A percentile compares a stretch with the other conserved stretches of the same genome.
Evolutionary conservation across 2,888 invertebrate species (phyloP).

Genomic region (Drosophila rubida): DNA sequence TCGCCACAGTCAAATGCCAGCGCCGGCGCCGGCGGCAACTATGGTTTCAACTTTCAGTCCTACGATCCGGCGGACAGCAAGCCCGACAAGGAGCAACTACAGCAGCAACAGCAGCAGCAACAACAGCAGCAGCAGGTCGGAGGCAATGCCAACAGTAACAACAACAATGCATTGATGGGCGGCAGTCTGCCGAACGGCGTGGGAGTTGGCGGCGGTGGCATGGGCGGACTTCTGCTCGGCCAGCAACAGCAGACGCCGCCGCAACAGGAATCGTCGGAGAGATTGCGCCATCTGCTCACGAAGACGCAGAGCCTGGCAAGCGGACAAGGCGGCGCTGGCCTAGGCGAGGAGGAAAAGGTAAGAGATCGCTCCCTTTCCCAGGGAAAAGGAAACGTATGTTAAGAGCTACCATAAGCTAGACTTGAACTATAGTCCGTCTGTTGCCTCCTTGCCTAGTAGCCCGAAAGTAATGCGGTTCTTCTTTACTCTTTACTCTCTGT

Average conservation of each 20-base stretch:
- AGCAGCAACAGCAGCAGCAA: conserved; percentile 59
- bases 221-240: conserved; percentile 69
- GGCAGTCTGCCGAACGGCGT: conserved; percentile 74
- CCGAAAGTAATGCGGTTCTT: not conserved
- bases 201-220: conserved; percentile 57
- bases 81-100: conserved; percentile 67
- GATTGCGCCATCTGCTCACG: conserved; percentile 85
- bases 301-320: conserved; percentile 76
- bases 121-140: conserved; percentile 59
- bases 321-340: conserved; percentile 39
- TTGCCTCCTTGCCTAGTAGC: not conserved
- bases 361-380: not conserved
- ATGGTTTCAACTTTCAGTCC: conserved; percentile 76
- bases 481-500: not conserved
- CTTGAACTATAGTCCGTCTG: not conserved
- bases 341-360: conserved; percentile 82
- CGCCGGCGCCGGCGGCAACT: conserved; percentile 73
- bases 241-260: conserved; percentile 52
- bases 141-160: conserved; percentile 65
- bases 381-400: not conserved
- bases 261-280: conserved; percentile 84
- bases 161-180: conserved; percentile 82
- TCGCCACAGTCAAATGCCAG: conserved; percentile 85
- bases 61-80: conserved; percentile 77
- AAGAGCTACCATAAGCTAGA: not conserved